Conservation (phyloP, 2,888 invertebrate species). For the Eilema depressum region DNA sequence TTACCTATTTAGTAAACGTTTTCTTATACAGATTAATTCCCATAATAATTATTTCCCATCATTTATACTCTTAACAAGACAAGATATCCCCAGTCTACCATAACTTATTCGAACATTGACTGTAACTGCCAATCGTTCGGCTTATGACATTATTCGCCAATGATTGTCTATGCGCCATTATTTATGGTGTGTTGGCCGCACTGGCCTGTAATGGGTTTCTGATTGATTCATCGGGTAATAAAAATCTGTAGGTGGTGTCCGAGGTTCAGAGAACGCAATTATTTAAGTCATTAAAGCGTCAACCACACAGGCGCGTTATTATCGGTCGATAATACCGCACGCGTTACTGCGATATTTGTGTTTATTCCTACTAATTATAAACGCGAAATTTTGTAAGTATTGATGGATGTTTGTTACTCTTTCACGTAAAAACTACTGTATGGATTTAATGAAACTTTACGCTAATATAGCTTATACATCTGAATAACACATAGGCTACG, state of each 20-base stretch:
- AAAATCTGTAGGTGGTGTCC: slow-evolving; percentile 12
- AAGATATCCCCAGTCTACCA: background rate
- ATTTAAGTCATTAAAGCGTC: background rate
- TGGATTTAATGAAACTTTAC: too few species aligned
- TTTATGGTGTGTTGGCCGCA: slow-evolving; percentile 17
- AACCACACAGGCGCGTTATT: too few species aligned
- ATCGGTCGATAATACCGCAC: too few species aligned
- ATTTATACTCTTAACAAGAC: background rate
- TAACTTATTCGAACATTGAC: background rate
- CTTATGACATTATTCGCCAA: slow-evolving; percentile 17
- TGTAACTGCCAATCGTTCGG: slow-evolving; percentile 20
- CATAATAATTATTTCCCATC: too few species aligned
- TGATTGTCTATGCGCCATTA: slow-evolving; percentile 16
- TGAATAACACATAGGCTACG: too few species aligned
- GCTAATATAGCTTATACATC: too few species aligned
- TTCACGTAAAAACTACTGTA: too few species aligned
- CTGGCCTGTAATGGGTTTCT: slow-evolving; percentile 16
- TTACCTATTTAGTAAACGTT: background rate
- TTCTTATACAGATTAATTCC: background rate
- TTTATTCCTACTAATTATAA: too few species aligned
- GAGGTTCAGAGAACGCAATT: background rate
- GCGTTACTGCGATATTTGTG: too few species aligned
- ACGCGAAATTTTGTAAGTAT: too few species aligned
- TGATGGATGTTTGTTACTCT: too few species aligned
- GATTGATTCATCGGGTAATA: slow-evolving; percentile 28